A percentile compares a stretch with the other conserved stretches of the same genome.
Evolutionary conservation across 2,888 invertebrate species (phyloP).

Genomic region (Calameuta pallipes): DNA sequence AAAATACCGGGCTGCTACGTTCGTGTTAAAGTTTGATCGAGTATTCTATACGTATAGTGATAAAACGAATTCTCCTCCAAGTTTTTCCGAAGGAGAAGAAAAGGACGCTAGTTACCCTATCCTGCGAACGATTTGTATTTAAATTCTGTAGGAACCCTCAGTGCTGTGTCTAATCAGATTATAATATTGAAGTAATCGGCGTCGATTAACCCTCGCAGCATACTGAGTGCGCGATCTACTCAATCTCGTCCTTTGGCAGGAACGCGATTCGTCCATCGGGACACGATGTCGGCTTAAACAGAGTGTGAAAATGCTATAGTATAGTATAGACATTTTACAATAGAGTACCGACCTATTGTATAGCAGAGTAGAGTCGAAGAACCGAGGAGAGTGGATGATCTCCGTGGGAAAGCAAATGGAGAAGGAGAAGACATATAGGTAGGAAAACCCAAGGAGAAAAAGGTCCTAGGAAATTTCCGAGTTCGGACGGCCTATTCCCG

Average conservation of each 20-base stretch:
- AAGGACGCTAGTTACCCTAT: no score
- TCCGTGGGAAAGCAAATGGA: neutral
- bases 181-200: neutral
- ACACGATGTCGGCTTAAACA: neutral
- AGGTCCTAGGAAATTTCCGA: slow-evolving; percentile 14
- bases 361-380: neutral
- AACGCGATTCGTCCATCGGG: neutral
- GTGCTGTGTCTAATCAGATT: neutral
- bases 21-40: no score
- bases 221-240: neutral
- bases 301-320: neutral
- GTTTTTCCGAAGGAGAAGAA: no score
- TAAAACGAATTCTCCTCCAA: no score
- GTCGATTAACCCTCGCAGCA: neutral
- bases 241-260: neutral
- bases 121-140: neutral
- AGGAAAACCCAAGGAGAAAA: slow-evolving; percentile 11
- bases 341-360: neutral
- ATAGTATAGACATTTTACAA: neutral
- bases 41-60: no score
- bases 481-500: slow-evolving; percentile 10
- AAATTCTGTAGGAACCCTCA: neutral
- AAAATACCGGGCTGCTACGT: no score
- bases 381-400: neutral
- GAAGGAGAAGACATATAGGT: slow-evolving; percentile 11